Evolutionary conservation across 2,888 invertebrate genomes (phyloP).

Genomic region (Cheilosia urbana): DNA sequence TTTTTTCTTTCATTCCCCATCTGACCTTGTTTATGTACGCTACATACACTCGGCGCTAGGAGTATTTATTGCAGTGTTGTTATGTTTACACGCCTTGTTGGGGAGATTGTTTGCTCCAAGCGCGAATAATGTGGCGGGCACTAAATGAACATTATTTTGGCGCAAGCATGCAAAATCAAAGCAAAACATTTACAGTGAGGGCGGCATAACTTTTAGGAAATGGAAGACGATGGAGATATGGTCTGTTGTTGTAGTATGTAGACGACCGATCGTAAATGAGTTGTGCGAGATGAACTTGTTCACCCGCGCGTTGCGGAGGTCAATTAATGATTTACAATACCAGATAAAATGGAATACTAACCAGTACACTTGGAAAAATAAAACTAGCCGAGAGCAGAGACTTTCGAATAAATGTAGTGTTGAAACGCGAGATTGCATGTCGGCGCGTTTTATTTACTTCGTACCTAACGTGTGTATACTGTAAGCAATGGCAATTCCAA

Average conservation of each 20-base stretch:
- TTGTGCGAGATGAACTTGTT: slow-evolving; percentile 32
- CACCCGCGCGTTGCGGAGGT: slow-evolving; percentile 11
- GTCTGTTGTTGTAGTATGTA: slow-evolving; percentile 1
- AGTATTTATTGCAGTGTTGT: slow-evolving; percentile 15
- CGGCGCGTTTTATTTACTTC: background rate
- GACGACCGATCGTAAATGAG: slow-evolving; percentile 16
- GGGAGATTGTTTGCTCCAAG: slow-evolving; percentile 1
- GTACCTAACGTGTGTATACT: background rate
- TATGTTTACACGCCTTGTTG: slow-evolving; percentile 11
- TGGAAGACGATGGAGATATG: slow-evolving; percentile 5
- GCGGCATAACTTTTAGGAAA: background rate
- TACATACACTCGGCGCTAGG: background rate
- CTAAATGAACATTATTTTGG: slow-evolving; percentile 22
- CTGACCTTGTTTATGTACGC: slow-evolving; percentile 34
- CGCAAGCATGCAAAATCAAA: slow-evolving; percentile 9
- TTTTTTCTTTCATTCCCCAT: slow-evolving; percentile 17
- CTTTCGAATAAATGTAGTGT: background rate
- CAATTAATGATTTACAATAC: slow-evolving; percentile 37
- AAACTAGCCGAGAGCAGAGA: no score
- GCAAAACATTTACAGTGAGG: slow-evolving; percentile 16
- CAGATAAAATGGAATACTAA: slow-evolving; percentile 6
- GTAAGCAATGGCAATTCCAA: background rate
- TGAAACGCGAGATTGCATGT: slow-evolving; percentile 15
- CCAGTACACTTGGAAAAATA: background rate
- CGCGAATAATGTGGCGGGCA: slow-evolving; percentile 36